Evolutionary conservation across 2,113 vertebrate genomes (phyloP).

Genomic region (Ophthalmotilapia sp.): DNA sequence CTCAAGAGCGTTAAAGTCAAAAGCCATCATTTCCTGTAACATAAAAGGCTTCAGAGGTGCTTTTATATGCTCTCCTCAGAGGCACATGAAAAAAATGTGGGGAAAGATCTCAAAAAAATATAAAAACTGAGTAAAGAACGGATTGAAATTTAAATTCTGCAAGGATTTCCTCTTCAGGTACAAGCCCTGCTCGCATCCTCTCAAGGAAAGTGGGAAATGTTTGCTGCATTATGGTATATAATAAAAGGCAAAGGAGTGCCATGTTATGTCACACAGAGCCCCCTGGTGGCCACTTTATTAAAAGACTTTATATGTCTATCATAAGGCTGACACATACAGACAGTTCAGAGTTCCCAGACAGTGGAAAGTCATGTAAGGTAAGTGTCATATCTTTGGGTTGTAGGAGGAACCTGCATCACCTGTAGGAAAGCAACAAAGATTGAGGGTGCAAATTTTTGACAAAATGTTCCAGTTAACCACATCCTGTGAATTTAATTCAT

Average conservation of each 20-base stretch:
- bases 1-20: not conserved
- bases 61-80: conserved; percentile 19
- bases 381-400: not conserved
- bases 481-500: not conserved
- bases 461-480: not conserved
- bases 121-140: not conserved
- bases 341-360: not conserved
- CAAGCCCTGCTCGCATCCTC: not conserved
- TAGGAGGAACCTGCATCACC: not conserved
- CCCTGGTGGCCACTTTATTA: not conserved
- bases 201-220: not conserved
- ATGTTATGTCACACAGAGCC: not conserved
- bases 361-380: not conserved
- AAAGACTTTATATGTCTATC: not conserved
- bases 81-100: not conserved
- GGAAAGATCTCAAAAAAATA: not conserved
- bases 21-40: not conserved
- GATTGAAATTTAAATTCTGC: not conserved
- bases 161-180: not conserved
- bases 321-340: not conserved
- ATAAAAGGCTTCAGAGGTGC: not conserved
- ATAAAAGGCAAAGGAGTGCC: not conserved
- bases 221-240: not conserved
- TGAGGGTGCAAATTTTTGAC: not conserved
- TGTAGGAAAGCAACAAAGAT: not conserved